Percentiles rank a stretch among this genome's conserved stretches.
phyloP scores from a whole-genome alignment of 2,888 invertebrate species.

The Crocallis elinguaria region DNA sequence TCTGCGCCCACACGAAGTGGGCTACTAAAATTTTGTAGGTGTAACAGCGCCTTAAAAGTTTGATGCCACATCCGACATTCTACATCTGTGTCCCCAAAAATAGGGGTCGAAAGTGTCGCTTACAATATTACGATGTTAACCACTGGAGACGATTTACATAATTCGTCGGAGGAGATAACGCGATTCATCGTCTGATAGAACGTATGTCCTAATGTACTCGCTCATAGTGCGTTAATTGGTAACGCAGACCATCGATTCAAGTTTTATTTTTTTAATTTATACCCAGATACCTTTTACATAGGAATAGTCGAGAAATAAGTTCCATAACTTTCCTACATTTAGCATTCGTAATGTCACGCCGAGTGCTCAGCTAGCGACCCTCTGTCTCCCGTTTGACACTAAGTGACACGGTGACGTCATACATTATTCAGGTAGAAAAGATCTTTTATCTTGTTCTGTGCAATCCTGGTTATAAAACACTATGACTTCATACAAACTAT shows the following conservation, averaged over 20 bases:
- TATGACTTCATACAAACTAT: not conserved
- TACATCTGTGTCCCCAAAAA: constrained; percentile 34
- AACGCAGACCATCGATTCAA: too few species aligned
- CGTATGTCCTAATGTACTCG: constrained; percentile 30
- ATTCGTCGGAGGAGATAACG: constrained; percentile 61
- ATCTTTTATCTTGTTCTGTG: not conserved
- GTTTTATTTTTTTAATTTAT: too few species aligned
- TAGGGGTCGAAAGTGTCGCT: constrained; percentile 74
- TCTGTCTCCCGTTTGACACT: constrained; percentile 9
- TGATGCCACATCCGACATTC: constrained; percentile 19
- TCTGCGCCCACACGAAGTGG: too few species aligned
- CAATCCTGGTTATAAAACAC: not conserved
- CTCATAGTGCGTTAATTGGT: not conserved
- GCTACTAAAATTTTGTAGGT: too few species aligned
- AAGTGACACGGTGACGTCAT: constrained; percentile 27
- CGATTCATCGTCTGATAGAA: constrained; percentile 22
- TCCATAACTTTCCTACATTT: too few species aligned
- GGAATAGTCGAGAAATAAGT: too few species aligned
- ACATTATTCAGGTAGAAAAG: constrained; percentile 25
- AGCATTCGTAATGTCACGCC: too few species aligned
- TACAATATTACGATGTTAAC: constrained; percentile 84
- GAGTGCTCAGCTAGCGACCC: not conserved
- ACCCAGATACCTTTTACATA: too few species aligned
- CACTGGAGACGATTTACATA: constrained; percentile 80
- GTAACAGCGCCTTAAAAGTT: too few species aligned